Evolutionary conservation across 2,797 vertebrate species (phyloP).

Genomic region (Catostomus latipinnis): DNA sequence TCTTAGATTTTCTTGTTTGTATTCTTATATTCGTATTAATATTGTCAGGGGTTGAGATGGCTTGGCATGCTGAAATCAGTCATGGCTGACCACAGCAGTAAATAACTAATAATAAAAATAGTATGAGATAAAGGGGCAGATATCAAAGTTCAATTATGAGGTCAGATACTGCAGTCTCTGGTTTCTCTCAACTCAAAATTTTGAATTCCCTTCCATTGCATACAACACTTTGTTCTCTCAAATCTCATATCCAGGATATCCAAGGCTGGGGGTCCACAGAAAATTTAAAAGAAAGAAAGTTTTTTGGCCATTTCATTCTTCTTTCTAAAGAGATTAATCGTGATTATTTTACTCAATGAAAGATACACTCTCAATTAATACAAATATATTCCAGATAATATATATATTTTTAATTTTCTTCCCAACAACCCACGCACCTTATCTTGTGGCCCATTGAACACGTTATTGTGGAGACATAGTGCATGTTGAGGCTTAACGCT

Average conservation of each 20-base stretch:
- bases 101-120: constrained; percentile 49
- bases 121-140: constrained; percentile 42
- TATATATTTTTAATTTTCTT: too few species aligned
- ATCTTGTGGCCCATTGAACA: too few species aligned
- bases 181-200: constrained; percentile 23
- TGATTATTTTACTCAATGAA: too few species aligned
- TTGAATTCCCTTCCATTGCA: not conserved
- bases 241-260: not conserved
- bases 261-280: too few species aligned
- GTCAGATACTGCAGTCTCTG: constrained; percentile 33
- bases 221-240: not conserved
- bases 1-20: not conserved
- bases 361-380: too few species aligned
- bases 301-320: too few species aligned
- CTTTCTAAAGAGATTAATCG: too few species aligned
- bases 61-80: constrained; percentile 18
- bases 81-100: constrained; percentile 35
- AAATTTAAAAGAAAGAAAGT: too few species aligned
- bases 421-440: too few species aligned
- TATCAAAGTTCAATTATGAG: constrained; percentile 51
- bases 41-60: not conserved
- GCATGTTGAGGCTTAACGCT: too few species aligned
- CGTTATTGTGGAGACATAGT: too few species aligned
- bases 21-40: not conserved
- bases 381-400: too few species aligned